Evolutionary conservation across 2,797 vertebrate species (phyloP), one percentile per base, ranked within the genome.

Genomic region (Semotilus atromaculatus): DNA sequence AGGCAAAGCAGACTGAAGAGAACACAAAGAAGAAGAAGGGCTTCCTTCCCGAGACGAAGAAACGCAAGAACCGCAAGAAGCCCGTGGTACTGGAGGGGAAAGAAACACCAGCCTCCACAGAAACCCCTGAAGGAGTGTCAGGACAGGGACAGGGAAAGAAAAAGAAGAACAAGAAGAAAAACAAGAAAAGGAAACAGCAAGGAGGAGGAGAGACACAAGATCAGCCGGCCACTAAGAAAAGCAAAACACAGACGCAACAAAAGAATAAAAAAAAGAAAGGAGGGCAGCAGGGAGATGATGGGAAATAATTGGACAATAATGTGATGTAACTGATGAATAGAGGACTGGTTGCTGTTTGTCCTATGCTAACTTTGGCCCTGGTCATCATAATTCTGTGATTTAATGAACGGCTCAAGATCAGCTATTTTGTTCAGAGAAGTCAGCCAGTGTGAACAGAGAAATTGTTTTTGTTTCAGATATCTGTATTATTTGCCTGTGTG

Each of bases 31-130:
- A 94, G 85, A 98, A 97, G 93, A 97, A 97, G 73, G 97, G 97
- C 0, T 97, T 97, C 82, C 93, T 99, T 26, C 98, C 98, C 0
- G 97, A 97, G 84, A 96, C 92, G 1, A 99, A 99, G 67, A 98
- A 97, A 85, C 95, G 97, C 19, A 97, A 95, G 85, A 98, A 96
- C 67, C 96, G 93, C 18, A 95, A 92, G 64, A 94, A 90, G 7
- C 90, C 93, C 1, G 58, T 73, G 0, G 0, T 1, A 7, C 89
- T 48, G 23, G 90, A 73, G 80, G 89, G 85, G 51, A 92, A 74
- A 90, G 93, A 90, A 48, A 88, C 60, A 0, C 79, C 84, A 2
- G 31, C 21, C 0, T 51, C 84, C 1, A 1, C 45, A 26, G 66
- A 67, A 43, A 85, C 85, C 58, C n/a, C 88, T 1, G 84, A 64